Evolutionary conservation across 2,797 vertebrate genomes (phyloP).

Genomic region (Microchirus variegatus): DNA sequence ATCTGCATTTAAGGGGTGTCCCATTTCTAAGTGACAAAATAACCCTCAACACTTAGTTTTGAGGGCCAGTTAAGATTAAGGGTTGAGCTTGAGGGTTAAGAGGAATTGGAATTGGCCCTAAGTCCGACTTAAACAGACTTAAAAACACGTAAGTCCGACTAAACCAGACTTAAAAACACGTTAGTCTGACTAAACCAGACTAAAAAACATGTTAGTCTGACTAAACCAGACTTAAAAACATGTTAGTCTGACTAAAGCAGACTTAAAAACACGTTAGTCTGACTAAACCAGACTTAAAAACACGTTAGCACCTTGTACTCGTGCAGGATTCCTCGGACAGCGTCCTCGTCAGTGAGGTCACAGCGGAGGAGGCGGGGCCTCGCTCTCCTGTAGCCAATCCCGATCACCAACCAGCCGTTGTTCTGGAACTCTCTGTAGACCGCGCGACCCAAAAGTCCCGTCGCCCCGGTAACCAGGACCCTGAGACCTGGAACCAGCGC

Average conservation of each 20-base stretch:
- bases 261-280: too few relatives aligned
- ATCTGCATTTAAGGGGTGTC: too few relatives aligned
- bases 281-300: neutral
- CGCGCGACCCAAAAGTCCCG: slow-evolving; percentile 92
- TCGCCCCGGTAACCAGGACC: slow-evolving; percentile 91
- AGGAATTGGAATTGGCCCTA: too few relatives aligned
- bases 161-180: too few relatives aligned
- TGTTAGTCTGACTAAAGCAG: neutral
- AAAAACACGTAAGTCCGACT: too few relatives aligned
- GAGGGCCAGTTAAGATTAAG: too few relatives aligned
- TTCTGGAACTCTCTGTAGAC: slow-evolving; percentile 90
- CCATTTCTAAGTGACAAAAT: too few relatives aligned
- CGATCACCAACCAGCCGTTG: slow-evolving; percentile 86
- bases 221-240: neutral
- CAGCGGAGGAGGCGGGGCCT: slow-evolving; percentile 87
- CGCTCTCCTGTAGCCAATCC: slow-evolving; percentile 88
- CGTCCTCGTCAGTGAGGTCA: slow-evolving; percentile 88
- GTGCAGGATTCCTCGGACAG: slow-evolving; percentile 84
- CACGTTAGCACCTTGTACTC: slow-evolving; percentile 84
- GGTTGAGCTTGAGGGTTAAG: too few relatives aligned
- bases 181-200: too few relatives aligned
- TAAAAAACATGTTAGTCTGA: neutral
- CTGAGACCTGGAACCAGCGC: slow-evolving; percentile 60
- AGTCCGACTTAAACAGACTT: too few relatives aligned
- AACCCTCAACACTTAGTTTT: too few relatives aligned